Conservation (phyloP, 2,888 invertebrate genomes). For the Resseliella maxima region DNA sequence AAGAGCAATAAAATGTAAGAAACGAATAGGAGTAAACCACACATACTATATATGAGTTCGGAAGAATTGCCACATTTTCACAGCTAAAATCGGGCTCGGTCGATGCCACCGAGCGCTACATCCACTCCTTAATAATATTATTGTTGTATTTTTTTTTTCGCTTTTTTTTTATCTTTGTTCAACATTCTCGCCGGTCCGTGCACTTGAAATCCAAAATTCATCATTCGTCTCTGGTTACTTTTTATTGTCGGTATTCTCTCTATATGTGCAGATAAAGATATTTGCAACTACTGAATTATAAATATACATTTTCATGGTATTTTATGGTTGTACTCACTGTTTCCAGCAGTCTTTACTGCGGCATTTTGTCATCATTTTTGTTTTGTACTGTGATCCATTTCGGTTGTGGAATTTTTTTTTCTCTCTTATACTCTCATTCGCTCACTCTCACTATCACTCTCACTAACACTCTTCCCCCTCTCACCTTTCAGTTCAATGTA, state of each 20-base stretch:
- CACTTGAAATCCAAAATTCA: background rate
- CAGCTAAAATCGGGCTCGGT: background rate
- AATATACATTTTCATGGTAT: slow-evolving; percentile 17
- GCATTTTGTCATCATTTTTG: slow-evolving; percentile 53
- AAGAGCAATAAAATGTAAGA: slow-evolving; percentile 31
- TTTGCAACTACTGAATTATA: background rate
- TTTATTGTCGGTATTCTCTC: background rate
- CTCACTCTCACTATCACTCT: background rate
- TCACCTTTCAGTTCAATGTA: background rate
- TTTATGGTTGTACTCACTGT: slow-evolving; percentile 20
- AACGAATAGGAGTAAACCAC: slow-evolving; percentile 12
- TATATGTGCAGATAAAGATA: background rate
- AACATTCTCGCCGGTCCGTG: background rate
- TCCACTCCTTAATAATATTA: background rate
- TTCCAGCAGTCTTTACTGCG: slow-evolving; percentile 30
- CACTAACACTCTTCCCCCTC: background rate
- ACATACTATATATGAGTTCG: background rate
- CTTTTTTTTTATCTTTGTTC: background rate
- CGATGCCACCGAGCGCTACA: background rate
- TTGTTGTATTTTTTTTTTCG: background rate
- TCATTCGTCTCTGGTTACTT: background rate
- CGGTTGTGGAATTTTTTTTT: background rate
- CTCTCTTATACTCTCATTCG: background rate
- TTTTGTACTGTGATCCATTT: background rate
- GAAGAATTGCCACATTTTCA: background rate